Base-by-base conservation (phyloP, 2,888 invertebrate species). In the Melanargia galathea region DNA sequence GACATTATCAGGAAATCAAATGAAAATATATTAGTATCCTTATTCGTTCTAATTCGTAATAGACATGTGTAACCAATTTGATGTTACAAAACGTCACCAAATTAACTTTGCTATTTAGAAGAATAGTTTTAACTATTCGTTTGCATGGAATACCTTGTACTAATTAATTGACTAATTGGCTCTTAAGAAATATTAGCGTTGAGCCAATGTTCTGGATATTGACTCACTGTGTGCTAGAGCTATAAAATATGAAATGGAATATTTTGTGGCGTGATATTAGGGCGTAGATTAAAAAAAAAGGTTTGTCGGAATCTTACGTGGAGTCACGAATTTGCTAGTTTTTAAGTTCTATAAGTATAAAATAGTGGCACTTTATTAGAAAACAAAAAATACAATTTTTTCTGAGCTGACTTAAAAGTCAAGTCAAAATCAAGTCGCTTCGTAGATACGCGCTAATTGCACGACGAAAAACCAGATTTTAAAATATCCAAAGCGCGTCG, bases 191-290 rank as follows among this genome's bases (percentile, higher is more conserved):
- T n/a, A n/a, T n/a, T n/a, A 4, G 35, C 13, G 13, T 35, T 35
- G 35, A 11, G 13, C 35, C 35, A 35, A 35, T 35, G 35, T n/a
- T n/a, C n/a, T n/a, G n/a, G n/a, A 43, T 8, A 43, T 8, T 43
- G 2, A 7, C 40, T 7, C 8, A 18, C 16, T 16, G 16, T 43
- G 43, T 40, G 2, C 8, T 18, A 16, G 18, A 1, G 7, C 13
- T 24, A 24, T 18, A 22, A 48, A 52, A 20, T 52, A 18, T 11
- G 2, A 30, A 52, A 26, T 26, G 22, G 13, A 83, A 83, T 58
- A 75, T 80, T 71, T 75, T 75, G 76, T 78, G 77, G 82, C 83
- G 88, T 90, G 89, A 89, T 90, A 87, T 84, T 88, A 89, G 86
- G 80, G 72, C 71, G 76, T 86, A 87, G 84, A 82, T 78, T 76